Percentiles rank a stretch among this genome's conserved stretches.
Evolutionary conservation across 2,888 invertebrate genomes (phyloP).

Genomic region (Machimus atricapillus): DNA sequence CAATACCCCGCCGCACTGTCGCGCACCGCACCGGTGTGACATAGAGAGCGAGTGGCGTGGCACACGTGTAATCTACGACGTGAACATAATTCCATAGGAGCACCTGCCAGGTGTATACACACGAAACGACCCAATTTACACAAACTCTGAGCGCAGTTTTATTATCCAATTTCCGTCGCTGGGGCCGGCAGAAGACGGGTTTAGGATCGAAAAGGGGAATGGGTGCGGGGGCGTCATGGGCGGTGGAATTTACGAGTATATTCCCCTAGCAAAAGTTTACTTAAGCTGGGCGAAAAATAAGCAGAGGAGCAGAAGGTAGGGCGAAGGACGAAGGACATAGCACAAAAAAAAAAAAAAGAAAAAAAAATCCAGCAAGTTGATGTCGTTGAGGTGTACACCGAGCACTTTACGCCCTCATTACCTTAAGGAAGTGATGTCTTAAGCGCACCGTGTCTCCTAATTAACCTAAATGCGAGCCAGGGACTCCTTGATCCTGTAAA

Average conservation of each 20-base stretch:
- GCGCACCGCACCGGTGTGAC: not conserved
- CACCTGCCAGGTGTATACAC: conserved; percentile 31
- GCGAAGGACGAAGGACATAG: not conserved
- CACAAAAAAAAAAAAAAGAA: not conserved
- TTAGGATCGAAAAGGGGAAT: not conserved
- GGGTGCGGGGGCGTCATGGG: not conserved
- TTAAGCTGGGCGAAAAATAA: not conserved
- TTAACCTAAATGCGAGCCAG: conserved; percentile 24
- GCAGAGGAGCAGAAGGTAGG: not conserved
- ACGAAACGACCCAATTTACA: conserved; percentile 34
- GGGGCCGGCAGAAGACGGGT: not conserved
- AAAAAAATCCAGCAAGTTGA: not conserved
- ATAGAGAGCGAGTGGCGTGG: not conserved
- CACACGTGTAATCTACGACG: conserved; percentile 32
- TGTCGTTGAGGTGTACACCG: conserved; percentile 18
- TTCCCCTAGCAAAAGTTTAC: not conserved
- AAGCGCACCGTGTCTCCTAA: conserved; percentile 19
- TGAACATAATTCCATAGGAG: conserved; percentile 15
- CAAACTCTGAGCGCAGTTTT: conserved; percentile 34
- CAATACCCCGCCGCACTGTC: conserved; percentile 11
- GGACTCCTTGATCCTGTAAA: not conserved
- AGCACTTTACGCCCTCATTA: conserved; percentile 27
- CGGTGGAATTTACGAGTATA: conserved; percentile 9
- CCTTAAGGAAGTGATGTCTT: conserved; percentile 17
- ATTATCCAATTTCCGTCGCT: conserved; percentile 36